Evolutionary conservation across 2,113 vertebrate genomes (phyloP), one percentile per base, ranked within the genome.

Genomic region (Nesoenas mayeri): DNA sequence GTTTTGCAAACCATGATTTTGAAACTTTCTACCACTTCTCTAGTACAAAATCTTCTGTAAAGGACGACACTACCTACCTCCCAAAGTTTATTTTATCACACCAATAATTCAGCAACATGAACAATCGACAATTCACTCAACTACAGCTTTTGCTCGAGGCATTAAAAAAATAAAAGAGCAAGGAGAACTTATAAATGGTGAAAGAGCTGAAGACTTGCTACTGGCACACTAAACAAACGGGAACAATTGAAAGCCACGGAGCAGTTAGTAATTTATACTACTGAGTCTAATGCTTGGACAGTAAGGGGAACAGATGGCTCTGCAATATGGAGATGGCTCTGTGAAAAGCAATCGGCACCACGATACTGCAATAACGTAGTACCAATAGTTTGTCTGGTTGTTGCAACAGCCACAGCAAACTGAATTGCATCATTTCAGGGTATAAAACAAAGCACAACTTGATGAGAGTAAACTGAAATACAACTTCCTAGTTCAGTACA

Each of bases 251-350:
- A 97, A 95, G 78, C 92, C 85, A 70, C 0, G 3, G 85, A 89
- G 88, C 47, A 40, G 51, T 17, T 40, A 83, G 86, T 78, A 85
- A 95, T 74, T 95, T 93, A 29, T 79, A 91, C 71, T 61, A 94
- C 38, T 38, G 82, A 97, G 84, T 61, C 91, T 77, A 88, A 50
- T 51, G 88, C 93, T 87, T 93, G 96, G 97, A 71, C 70, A 96
- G 92, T 65, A 72, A 92, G 61, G 84, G 73, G 81, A 95, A 94
- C 96, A 97, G 97, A 97, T 96, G 97, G 97, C 85, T 85, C 67
- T 93, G 92, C 96, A 87, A 96, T 78, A 81, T 38, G 95, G 96
- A 97, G 95, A 95, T 56, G 80, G 79, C 89, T 75, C 78, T 56
- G 42, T 4, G 73, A 71, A 92, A 96, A 88, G 94, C 77, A 62